Conservation (phyloP, 2,797 vertebrate species). For the Poeciliopsis paucimaculata region DNA sequence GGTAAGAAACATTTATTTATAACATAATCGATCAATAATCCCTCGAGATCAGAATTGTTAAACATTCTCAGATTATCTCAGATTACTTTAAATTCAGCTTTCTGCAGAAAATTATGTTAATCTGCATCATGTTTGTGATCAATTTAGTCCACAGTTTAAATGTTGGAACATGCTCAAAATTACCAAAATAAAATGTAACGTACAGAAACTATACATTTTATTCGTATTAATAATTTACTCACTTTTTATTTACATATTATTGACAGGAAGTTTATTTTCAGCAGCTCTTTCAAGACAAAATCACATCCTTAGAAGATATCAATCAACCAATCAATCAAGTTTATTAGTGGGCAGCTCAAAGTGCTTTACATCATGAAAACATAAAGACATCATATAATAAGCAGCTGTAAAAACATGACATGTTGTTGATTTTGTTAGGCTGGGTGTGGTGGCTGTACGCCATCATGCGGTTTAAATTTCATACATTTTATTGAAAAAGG, state of each 20-base stretch:
- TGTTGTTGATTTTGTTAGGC: background rate
- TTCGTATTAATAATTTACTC: background rate
- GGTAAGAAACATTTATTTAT: conserved; percentile 61
- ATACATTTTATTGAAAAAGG: background rate
- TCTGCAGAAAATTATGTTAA: background rate
- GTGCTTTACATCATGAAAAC: too few species aligned
- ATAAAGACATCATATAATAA: too few species aligned
- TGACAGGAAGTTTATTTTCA: background rate
- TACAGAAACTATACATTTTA: background rate
- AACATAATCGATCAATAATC: background rate
- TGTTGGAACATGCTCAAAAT: background rate
- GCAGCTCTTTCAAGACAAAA: background rate
- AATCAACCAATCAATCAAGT: too few species aligned
- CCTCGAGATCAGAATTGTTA: background rate
- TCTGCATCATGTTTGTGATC: background rate
- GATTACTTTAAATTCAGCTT: background rate
- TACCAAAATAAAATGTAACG: background rate
- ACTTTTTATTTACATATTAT: background rate
- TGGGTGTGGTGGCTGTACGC: background rate
- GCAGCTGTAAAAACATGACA: too few species aligned
- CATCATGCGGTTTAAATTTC: background rate
- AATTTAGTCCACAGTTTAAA: background rate
- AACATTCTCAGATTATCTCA: background rate
- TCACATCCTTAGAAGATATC: background rate
- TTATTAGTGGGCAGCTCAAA: too few species aligned